Conservation (phyloP, 2,888 invertebrate species). For the Gymnosoma rotundatum region DNA sequence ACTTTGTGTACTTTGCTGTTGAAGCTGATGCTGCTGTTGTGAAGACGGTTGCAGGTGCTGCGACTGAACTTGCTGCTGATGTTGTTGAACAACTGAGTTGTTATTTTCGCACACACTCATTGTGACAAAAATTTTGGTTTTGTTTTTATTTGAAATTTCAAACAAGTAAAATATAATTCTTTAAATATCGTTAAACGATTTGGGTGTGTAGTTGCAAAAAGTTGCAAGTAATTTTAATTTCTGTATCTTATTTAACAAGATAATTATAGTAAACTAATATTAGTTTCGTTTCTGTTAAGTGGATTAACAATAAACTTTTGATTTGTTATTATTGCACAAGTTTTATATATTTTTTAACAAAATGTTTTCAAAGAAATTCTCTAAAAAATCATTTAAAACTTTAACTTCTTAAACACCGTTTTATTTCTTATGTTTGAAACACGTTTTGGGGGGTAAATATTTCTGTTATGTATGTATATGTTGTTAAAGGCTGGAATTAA, state of each 20-base stretch:
- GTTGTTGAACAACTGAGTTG: slow-evolving; percentile 80
- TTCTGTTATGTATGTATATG: slow-evolving; percentile 22
- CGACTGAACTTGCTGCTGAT: slow-evolving; percentile 78
- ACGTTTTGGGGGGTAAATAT: slow-evolving; percentile 13
- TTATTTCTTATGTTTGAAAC: slow-evolving; percentile 21
- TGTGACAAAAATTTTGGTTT: slow-evolving; percentile 72
- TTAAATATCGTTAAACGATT: slow-evolving; percentile 52
- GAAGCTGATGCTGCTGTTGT: slow-evolving; percentile 81
- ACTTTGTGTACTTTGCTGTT: slow-evolving; percentile 92
- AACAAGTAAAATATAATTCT: slow-evolving; percentile 21
- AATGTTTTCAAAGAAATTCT: slow-evolving; percentile 12
- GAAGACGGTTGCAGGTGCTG: slow-evolving; percentile 76
- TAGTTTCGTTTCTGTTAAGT: slow-evolving; percentile 43
- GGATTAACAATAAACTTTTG: slow-evolving; percentile 45
- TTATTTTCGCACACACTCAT: slow-evolving; percentile 82
- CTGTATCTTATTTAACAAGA: slow-evolving; percentile 30
- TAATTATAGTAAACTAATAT: slow-evolving; percentile 36
- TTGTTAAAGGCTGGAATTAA: slow-evolving; percentile 2
- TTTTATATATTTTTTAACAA: slow-evolving; percentile 35
- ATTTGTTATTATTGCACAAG: slow-evolving; percentile 68
- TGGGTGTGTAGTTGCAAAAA: not conserved
- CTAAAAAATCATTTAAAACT: slow-evolving; percentile 7
- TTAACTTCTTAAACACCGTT: slow-evolving; percentile 34
- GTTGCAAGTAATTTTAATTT: slow-evolving; percentile 2
- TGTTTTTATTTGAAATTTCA: slow-evolving; percentile 49